Conservation (phyloP, 2,113 vertebrate species). For the Triplophysa siluroides region DNA sequence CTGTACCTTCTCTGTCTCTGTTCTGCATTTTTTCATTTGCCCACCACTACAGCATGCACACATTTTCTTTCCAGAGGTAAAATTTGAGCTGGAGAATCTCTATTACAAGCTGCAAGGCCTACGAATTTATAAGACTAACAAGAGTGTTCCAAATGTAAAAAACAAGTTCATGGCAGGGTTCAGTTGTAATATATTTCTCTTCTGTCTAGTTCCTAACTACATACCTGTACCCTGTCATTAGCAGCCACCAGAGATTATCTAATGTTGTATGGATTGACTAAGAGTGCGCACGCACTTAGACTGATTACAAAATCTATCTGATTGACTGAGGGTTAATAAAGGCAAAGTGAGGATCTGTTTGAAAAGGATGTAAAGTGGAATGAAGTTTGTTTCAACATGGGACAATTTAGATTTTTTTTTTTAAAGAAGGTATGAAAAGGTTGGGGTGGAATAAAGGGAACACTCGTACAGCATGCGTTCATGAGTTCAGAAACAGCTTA, state of each 20-base stretch:
- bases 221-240: conserved; percentile 20
- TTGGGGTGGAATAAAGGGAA: too few species aligned
- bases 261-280: background rate
- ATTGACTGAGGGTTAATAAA: background rate
- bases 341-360: too few species aligned
- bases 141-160: background rate
- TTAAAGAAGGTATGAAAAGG: too few species aligned
- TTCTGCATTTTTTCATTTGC: conserved; percentile 1
- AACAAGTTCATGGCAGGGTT: background rate
- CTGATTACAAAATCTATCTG: background rate
- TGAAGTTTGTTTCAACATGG: too few species aligned
- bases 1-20: background rate
- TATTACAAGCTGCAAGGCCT: background rate
- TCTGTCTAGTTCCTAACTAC: background rate
- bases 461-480: too few species aligned
- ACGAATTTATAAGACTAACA: background rate
- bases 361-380: too few species aligned
- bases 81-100: background rate
- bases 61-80: conserved; percentile 4
- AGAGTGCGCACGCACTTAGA: background rate
- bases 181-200: background rate
- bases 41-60: background rate
- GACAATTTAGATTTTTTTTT: too few species aligned
- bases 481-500: too few species aligned
- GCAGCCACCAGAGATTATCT: background rate